Evolutionary conservation across 2,888 invertebrate species (phyloP).

Genomic region (Acleris laterana): DNA sequence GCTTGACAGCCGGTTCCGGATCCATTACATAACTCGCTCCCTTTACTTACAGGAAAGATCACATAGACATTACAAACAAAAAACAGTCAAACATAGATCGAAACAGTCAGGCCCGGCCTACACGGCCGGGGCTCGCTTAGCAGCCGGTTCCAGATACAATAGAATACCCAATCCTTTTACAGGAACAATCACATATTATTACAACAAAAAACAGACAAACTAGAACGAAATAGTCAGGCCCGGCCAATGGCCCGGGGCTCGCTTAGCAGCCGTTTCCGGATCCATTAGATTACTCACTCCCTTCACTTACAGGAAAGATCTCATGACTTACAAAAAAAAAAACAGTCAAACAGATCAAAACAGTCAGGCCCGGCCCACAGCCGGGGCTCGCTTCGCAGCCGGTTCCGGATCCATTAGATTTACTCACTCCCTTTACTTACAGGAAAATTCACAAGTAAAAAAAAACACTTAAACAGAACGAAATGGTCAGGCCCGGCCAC

Average conservation of each 20-base stretch:
- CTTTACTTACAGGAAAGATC: constrained; percentile 27
- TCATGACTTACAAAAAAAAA: background rate
- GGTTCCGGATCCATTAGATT: constrained; percentile 19
- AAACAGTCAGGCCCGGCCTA: constrained; percentile 31
- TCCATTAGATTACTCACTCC: constrained; percentile 5
- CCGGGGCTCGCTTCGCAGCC: constrained; percentile 30
- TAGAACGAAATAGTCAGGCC: constrained; percentile 28
- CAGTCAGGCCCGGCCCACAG: constrained; percentile 25
- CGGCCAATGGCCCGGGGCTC: constrained; percentile 27
- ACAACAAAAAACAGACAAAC: too few species aligned
- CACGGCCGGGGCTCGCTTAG: constrained; percentile 25
- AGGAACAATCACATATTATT: constrained; percentile 5
- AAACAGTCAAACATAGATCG: background rate
- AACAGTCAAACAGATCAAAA: background rate
- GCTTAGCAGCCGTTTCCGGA: constrained; percentile 28
- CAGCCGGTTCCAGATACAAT: constrained; percentile 21
- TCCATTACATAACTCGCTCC: constrained; percentile 5
- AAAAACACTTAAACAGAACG: background rate
- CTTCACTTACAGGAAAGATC: constrained; percentile 26
- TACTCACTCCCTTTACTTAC: constrained; percentile 21
- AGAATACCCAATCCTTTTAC: constrained; percentile 16
- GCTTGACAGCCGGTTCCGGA: constrained; percentile 28
- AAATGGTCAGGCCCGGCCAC: constrained; percentile 32
- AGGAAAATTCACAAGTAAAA: constrained; percentile 8
- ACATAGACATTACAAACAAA: background rate